Percentiles rank a stretch among this genome's conserved stretches.
Conservation (phyloP, 2,797 vertebrate species). For the Psittacula echo region DNA sequence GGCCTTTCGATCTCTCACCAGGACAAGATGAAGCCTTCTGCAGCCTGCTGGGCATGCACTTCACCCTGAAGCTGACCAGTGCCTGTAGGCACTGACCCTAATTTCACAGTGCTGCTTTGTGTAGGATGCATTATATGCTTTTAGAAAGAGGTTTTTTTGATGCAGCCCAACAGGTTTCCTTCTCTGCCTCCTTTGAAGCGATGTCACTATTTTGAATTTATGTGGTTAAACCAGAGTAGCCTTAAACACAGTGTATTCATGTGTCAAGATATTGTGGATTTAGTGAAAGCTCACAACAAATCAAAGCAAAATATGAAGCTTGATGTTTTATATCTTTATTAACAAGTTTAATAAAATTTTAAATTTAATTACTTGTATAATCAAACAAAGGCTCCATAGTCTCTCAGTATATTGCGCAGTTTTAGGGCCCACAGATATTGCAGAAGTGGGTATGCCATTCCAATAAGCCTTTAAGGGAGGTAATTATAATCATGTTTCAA, state of each 20-base stretch:
- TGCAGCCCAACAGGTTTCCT: not conserved
- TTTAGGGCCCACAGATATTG: not conserved
- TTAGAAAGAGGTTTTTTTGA: not conserved
- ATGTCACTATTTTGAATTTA: slow-evolving; percentile 33
- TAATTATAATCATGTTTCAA: slow-evolving; percentile 24
- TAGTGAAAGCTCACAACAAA: slow-evolving; percentile 34
- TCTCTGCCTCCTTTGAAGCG: not conserved
- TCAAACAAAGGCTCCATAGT: slow-evolving; percentile 43
- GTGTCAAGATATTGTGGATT: slow-evolving; percentile 52
- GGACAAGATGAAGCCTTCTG: not conserved
- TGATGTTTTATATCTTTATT: slow-evolving; percentile 38
- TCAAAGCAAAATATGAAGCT: slow-evolving; percentile 26
- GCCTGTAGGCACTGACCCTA: not conserved
- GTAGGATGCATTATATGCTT: not conserved
- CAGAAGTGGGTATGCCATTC: not conserved
- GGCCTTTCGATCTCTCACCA: not conserved
- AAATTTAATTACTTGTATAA: slow-evolving; percentile 55
- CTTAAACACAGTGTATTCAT: not conserved
- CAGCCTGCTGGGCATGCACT: not conserved
- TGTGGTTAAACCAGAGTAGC: not conserved
- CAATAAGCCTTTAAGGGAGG: not conserved
- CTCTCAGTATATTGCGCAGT: not conserved
- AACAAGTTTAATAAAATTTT: slow-evolving; percentile 36
- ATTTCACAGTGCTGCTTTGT: not conserved
- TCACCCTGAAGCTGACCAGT: not conserved